Conservation (phyloP, 2,888 invertebrate species). For the Invenusta paracnida region DNA sequence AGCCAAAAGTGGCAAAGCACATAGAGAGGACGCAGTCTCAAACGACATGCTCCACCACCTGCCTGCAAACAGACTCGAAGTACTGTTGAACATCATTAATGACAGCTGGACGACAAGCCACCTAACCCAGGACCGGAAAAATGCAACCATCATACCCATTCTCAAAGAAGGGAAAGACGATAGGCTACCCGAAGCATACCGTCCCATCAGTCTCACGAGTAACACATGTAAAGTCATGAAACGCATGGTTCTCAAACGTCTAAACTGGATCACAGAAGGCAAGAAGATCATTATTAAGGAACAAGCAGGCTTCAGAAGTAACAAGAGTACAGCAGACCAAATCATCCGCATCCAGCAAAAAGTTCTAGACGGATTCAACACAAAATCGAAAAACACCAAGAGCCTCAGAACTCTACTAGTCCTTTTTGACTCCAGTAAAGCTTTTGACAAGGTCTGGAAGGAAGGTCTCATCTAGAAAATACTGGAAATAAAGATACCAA, state of each 20-base stretch:
- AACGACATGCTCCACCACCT: neutral
- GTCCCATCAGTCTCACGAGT: neutral
- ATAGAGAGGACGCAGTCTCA: neutral
- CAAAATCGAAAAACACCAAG: neutral
- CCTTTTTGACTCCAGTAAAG: neutral
- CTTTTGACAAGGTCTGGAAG: neutral
- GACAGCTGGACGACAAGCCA: neutral
- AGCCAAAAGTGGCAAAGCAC: neutral
- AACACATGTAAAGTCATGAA: neutral
- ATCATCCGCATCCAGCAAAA: neutral
- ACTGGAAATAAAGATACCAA: too few species aligned
- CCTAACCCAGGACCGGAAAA: neutral
- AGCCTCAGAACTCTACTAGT: neutral
- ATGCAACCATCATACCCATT: neutral
- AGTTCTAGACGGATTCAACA: neutral
- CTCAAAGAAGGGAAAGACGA: slow-evolving; percentile 18
- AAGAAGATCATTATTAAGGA: neutral
- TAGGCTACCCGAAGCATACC: neutral
- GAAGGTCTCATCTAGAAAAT: neutral
- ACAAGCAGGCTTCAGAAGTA: slow-evolving; percentile 9
- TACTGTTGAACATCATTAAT: neutral
- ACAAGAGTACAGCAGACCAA: neutral
- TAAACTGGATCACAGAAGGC: neutral
- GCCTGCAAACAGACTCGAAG: neutral
- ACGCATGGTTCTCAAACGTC: neutral